These are phyloP conservation scores for Saturnia pavonia DNA, from an alignment of 2,888 invertebrate species.

Conservation along the genomic window DNA sequence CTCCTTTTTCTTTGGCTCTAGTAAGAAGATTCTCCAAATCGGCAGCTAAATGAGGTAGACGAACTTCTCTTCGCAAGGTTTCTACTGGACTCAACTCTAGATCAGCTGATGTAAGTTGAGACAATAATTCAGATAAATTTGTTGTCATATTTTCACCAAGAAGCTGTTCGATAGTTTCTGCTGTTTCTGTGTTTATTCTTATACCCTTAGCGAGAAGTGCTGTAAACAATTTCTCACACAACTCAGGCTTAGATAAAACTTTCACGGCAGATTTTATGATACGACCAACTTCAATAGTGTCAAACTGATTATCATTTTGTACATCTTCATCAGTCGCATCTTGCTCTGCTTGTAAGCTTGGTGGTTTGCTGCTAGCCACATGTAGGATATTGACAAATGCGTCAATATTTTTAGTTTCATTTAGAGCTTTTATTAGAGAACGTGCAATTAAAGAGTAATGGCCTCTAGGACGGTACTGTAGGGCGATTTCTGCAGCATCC, in stretches of 20 bases:
- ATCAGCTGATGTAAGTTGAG: constrained; percentile 84
- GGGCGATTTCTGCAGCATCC: constrained; percentile 84
- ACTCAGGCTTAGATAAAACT: constrained; percentile 66
- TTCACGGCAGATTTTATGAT: constrained; percentile 78
- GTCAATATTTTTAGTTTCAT: constrained; percentile 82
- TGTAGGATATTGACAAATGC: constrained; percentile 84
- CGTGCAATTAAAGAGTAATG: constrained; percentile 77
- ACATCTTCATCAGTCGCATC: constrained; percentile 49
- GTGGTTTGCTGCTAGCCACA: constrained; percentile 53
- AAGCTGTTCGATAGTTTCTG: constrained; percentile 84
- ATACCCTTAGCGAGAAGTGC: constrained; percentile 84
- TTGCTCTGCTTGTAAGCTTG: constrained; percentile 47
- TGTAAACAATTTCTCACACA: constrained; percentile 75
- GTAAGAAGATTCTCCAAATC: constrained; percentile 82
- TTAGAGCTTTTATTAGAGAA: constrained; percentile 81
- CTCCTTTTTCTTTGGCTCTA: constrained; percentile 80
- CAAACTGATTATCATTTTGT: constrained; percentile 42
- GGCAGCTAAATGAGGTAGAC: constrained; percentile 40
- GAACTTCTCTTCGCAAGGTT: constrained; percentile 42
- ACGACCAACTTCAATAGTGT: constrained; percentile 72
- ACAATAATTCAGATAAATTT: constrained; percentile 82
- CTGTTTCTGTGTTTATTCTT: constrained; percentile 82
- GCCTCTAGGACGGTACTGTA: constrained; percentile 82
- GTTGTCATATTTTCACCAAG: constrained; percentile 85
- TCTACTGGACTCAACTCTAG: constrained; percentile 69